Evolutionary conservation across 2,113 vertebrate species (phyloP).

Genomic region (Barnardius zonarius): DNA sequence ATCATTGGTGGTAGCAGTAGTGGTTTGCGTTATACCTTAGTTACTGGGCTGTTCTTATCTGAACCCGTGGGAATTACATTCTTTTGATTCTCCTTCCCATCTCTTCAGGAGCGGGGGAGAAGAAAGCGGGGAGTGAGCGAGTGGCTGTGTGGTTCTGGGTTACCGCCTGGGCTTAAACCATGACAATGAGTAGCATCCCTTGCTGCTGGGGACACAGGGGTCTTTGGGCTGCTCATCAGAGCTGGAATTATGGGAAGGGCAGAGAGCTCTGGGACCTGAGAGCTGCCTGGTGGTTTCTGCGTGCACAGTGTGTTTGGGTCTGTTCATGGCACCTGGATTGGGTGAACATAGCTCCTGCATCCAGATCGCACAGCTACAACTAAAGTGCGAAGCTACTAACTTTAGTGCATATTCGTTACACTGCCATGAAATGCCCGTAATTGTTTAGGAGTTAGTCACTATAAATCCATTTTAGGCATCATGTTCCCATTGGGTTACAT

Average conservation of each 20-base stretch:
- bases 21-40: background rate
- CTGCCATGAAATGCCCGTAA: background rate
- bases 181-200: background rate
- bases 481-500: background rate
- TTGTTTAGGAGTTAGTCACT: background rate
- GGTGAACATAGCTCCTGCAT: rapidly evolving
- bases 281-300: background rate
- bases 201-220: rapidly evolving
- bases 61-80: background rate
- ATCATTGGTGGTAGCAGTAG: background rate
- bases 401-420: background rate
- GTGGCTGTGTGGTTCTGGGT: background rate
- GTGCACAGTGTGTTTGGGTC: no score
- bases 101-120: background rate
- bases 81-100: background rate
- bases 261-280: background rate
- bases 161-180: background rate
- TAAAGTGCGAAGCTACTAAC: no score
- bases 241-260: background rate
- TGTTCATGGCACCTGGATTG: background rate
- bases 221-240: background rate
- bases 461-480: background rate
- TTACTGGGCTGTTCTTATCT: background rate
- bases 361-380: rapidly evolving
- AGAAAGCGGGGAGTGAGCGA: background rate